These are phyloP conservation scores for Sebastes variabilis DNA, from an alignment of 2,797 vertebrate genomes.

Conservation along the genomic window DNA sequence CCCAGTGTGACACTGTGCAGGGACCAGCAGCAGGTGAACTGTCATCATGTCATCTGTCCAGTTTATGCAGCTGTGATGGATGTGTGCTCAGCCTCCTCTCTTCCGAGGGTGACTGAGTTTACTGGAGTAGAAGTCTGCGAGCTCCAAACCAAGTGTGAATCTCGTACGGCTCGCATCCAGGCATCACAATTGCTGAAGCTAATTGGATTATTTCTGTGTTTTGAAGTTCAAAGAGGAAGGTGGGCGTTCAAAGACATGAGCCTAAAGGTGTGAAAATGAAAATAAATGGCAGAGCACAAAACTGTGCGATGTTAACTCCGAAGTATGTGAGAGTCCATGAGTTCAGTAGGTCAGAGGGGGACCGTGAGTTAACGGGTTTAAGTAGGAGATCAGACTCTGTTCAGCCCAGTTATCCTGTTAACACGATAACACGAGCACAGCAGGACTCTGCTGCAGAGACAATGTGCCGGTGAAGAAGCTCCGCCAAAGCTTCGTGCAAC, in stretches of 20 bases:
- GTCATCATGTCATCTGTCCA: background rate
- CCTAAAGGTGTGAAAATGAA: background rate
- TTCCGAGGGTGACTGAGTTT: conserved; percentile 1
- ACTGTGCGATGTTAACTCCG: background rate
- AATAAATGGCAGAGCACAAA: background rate
- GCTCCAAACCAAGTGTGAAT: background rate
- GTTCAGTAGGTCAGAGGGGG: conserved; percentile 1
- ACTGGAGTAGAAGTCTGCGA: background rate
- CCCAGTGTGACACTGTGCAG: background rate
- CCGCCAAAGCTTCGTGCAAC: conserved; percentile 1
- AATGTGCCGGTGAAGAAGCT: conserved; percentile 2
- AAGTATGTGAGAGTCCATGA: background rate
- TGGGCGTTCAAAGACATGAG: conserved; percentile 33
- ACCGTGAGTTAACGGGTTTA: background rate
- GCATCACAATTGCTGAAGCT: conserved; percentile 32
- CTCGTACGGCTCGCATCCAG: conserved; percentile 12
- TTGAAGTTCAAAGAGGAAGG: conserved; percentile 47
- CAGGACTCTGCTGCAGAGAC: conserved; percentile 11
- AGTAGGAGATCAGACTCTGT: background rate
- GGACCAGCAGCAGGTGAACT: background rate
- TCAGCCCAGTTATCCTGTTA: conserved; percentile 7
- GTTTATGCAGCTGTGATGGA: background rate
- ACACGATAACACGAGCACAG: conserved; percentile 1
- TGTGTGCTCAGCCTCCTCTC: background rate
- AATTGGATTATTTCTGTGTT: conserved; percentile 47